These are phyloP conservation scores for human DNA, from an alignment of 2,113 vertebrate species.

Conservation along the genomic window GRCh38 chr2:239269001-239269500, in stretches of 20 bases:
- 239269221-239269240: no score
- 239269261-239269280: no score
- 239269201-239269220: no score
- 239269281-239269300: no score
- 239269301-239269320: no score
- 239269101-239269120: accelerated
- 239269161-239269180: no score
- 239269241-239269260: no score
- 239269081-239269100: not conserved
- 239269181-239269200: no score
- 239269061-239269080: not conserved
- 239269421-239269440: not conserved
- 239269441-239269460: not conserved
- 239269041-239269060: accelerated
- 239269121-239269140: accelerated
- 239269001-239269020: accelerated
- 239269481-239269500: not conserved
- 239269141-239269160: accelerated
- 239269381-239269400: accelerated
- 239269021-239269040: not conserved
- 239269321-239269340: accelerated
- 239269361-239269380: accelerated
- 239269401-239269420: no score
- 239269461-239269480: not conserved
- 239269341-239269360: no score